phyloP scores from a whole-genome alignment of 2,797 vertebrate genomes.

The Oreonectes daqikongensis region DNA sequence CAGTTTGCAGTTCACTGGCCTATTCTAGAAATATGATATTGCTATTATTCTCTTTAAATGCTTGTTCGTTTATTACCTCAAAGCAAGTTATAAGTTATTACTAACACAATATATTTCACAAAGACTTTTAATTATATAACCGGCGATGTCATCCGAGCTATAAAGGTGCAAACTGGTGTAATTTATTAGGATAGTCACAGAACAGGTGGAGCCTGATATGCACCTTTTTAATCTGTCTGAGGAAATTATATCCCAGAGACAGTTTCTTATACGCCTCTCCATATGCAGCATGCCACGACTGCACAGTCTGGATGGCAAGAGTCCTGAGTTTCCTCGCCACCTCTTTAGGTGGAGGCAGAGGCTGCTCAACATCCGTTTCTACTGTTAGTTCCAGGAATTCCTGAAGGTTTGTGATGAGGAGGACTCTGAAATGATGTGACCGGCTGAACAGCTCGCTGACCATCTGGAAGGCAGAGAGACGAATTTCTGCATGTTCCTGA shows the following conservation, averaged over 20 bases:
- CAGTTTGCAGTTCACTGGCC: neutral
- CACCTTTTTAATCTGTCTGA: conserved; percentile 92
- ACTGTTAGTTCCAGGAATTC: conserved; percentile 90
- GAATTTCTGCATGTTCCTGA: conserved; percentile 86
- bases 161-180: neutral
- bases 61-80: neutral
- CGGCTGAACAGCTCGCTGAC: conserved; percentile 83
- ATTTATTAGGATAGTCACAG: neutral
- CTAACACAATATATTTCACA: neutral
- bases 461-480: conserved; percentile 88
- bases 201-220: neutral
- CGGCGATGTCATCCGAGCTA: neutral
- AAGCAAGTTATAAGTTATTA: neutral
- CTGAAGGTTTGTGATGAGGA: conserved; percentile 87
- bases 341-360: conserved; percentile 88
- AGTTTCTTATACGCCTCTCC: conserved; percentile 92
- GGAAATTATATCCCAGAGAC: conserved; percentile 88
- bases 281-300: conserved; percentile 83
- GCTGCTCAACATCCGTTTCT: conserved; percentile 84
- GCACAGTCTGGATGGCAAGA: conserved; percentile 79
- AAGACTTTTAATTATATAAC: conserved; percentile 3
- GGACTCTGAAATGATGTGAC: conserved; percentile 86
- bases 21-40: neutral
- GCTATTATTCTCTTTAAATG: no score
- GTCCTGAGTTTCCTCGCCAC: conserved; percentile 83